These are phyloP conservation scores for Loxodonta africana DNA, from an alignment of 2,113 vertebrate species.

Conservation along the genomic window DNA sequence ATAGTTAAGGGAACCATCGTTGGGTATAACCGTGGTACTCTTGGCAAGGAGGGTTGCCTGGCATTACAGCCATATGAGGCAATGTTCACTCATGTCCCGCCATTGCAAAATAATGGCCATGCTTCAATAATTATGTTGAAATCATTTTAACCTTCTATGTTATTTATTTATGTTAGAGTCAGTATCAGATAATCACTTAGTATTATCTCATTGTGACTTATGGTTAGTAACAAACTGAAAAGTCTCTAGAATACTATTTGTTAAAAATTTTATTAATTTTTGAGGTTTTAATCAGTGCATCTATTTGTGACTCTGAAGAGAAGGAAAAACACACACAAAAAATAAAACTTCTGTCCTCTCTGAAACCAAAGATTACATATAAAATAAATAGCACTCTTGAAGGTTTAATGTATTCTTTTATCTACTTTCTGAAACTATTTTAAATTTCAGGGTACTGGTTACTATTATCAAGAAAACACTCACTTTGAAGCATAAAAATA, in stretches of 20 bases:
- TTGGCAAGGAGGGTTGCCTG: fast-evolving
- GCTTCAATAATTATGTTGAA: not conserved
- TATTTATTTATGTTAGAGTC: not conserved
- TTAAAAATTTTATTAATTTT: constrained; percentile 61
- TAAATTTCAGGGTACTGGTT: not conserved
- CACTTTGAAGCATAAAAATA: not conserved
- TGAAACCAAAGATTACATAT: constrained; percentile 2
- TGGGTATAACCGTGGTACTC: fast-evolving
- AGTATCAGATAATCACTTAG: not conserved
- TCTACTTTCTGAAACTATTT: not conserved
- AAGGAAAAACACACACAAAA: not conserved
- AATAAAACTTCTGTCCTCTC: not conserved
- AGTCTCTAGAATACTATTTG: not conserved
- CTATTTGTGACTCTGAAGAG: constrained; percentile 23
- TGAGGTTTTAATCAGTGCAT: constrained; percentile 58
- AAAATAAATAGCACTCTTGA: not conserved
- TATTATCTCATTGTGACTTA: constrained; percentile 62
- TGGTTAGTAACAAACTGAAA: not conserved
- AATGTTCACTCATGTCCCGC: fast-evolving
- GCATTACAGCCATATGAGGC: fast-evolving
- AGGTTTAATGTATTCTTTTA: not conserved
- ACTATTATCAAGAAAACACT: not conserved
- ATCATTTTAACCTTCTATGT: not conserved
- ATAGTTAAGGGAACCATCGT: fast-evolving
- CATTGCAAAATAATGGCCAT: fast-evolving